These are phyloP conservation scores for Cyclina sinensis DNA, from an alignment of 1,140 invertebrate genomes.

Conservation along the genomic window DNA sequence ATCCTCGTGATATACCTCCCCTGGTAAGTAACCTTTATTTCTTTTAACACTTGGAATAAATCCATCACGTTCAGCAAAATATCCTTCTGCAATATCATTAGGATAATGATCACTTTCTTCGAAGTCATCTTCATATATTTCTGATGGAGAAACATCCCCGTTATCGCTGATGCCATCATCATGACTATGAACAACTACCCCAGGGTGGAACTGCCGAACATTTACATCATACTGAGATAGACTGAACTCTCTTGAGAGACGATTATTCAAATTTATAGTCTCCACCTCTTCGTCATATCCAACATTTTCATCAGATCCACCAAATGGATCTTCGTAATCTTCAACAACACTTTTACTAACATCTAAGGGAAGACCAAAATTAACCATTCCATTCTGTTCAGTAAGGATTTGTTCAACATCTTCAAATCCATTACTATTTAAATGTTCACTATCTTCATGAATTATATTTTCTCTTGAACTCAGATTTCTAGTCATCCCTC, in stretches of 20 bases:
- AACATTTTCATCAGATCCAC: not conserved
- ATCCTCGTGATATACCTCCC: constrained; percentile 7
- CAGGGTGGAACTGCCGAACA: constrained; percentile 1
- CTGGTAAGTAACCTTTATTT: constrained; percentile 23
- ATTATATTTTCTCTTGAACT: constrained; percentile 15
- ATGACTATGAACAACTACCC: not conserved
- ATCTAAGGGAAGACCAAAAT: not conserved
- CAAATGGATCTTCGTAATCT: constrained; percentile 48
- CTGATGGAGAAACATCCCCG: not conserved
- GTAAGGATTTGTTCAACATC: not conserved
- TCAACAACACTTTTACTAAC: not conserved
- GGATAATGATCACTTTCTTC: not conserved
- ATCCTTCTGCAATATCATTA: not conserved
- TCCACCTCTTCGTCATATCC: constrained; percentile 31
- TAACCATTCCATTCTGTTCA: not conserved
- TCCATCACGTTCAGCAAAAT: not conserved
- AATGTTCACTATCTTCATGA: constrained; percentile 26
- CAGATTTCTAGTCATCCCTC: not conserved
- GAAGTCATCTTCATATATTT: not conserved
- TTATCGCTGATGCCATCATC: not conserved
- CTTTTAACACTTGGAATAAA: not conserved
- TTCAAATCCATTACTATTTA: not conserved
- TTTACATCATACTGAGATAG: constrained; percentile 48
- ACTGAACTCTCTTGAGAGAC: constrained; percentile 38
- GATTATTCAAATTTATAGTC: not conserved